These are phyloP conservation scores for Hydrophis major DNA, from an alignment of 2,797 vertebrate species.

Conservation along the genomic window DNA sequence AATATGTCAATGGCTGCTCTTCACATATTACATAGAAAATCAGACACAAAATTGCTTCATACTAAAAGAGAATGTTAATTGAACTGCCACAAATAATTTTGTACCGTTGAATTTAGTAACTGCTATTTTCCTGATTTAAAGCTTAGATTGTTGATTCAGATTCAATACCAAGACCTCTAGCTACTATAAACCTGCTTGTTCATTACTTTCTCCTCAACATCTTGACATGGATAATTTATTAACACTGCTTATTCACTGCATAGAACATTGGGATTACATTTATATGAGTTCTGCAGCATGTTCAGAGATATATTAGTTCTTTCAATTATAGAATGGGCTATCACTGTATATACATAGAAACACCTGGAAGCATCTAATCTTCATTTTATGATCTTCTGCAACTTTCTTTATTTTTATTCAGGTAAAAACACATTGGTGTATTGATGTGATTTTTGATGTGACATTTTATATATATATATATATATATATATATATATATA, in stretches of 20 bases:
- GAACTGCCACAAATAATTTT: neutral
- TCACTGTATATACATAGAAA: neutral
- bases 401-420: neutral
- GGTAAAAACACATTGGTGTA: neutral
- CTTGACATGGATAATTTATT: neutral
- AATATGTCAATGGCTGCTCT: conserved; percentile 1
- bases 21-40: conserved; percentile 5
- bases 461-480: neutral
- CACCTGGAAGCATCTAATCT: neutral
- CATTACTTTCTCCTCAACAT: neutral
- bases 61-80: neutral
- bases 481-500: too few species aligned
- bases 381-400: neutral
- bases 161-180: neutral
- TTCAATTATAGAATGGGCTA: neutral
- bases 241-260: neutral
- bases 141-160: neutral
- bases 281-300: neutral
- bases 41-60: neutral
- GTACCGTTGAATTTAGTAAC: neutral
- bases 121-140: neutral
- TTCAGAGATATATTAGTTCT: neutral
- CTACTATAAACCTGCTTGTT: neutral
- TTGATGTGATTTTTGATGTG: neutral
- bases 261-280: neutral